Conservation (phyloP, 30 jellyfish, hydroid and myxozoan genomes). For the Catostylus mosaicus region DNA sequence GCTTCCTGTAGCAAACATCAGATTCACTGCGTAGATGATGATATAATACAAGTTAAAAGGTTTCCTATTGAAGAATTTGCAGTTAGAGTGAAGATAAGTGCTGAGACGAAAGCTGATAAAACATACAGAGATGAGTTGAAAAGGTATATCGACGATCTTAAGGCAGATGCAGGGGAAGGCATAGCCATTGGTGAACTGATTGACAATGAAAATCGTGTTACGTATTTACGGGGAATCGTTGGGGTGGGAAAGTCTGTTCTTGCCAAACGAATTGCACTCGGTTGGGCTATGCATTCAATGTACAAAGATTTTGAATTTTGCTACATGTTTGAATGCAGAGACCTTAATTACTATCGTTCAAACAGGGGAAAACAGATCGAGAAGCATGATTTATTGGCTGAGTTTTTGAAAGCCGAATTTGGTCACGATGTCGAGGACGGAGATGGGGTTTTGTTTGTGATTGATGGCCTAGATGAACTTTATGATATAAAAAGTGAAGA, state of each 20-base stretch:
- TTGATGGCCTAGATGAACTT: neutral
- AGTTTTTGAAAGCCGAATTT: neutral
- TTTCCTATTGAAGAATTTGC: neutral
- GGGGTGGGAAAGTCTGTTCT: no score
- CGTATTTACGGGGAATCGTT: neutral
- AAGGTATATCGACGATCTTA: neutral
- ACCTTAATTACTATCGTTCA: neutral
- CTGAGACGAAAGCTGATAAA: neutral
- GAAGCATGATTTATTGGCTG: neutral
- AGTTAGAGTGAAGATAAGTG: neutral
- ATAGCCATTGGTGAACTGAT: neutral
- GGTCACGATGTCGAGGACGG: neutral
- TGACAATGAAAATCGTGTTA: neutral
- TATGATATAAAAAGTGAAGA: neutral
- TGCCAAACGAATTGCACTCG: no score
- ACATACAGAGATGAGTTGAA: neutral
- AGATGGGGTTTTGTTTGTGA: neutral
- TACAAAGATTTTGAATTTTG: neutral
- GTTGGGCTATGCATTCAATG: neutral
- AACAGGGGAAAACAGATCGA: neutral
- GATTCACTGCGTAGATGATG: neutral
- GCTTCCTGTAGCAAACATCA: neutral
- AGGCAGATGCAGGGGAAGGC: neutral
- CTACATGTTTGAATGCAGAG: neutral
- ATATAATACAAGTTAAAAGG: neutral